Evolutionary conservation across 1,140 invertebrate genomes (phyloP).

Genomic region (Eumaeus atala): DNA sequence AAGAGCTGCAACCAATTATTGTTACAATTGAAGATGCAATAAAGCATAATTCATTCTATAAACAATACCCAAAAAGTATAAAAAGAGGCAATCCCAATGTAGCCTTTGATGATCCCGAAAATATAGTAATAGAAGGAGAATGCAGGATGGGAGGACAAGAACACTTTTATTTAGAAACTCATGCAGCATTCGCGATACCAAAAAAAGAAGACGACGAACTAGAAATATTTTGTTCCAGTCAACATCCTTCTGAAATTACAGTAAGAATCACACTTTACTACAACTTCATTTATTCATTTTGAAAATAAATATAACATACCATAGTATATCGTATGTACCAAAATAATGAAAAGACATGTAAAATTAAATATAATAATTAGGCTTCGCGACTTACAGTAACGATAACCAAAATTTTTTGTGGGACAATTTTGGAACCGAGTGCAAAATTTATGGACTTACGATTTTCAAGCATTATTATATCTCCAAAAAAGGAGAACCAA

Average conservation of each 20-base stretch:
- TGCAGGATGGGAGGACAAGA: conserved; percentile 93
- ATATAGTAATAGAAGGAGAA: conserved; percentile 85
- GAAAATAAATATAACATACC: no score
- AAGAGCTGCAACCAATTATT: conserved; percentile 85
- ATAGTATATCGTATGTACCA: no score
- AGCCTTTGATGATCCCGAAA: conserved; percentile 79
- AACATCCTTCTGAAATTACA: conserved; percentile 86
- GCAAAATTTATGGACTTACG: no score
- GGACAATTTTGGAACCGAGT: no score
- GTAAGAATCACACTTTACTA: conserved; percentile 32
- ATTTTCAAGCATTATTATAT: no score
- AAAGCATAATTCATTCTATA: conserved; percentile 81
- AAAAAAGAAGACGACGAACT: conserved; percentile 89
- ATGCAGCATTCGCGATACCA: conserved; percentile 82
- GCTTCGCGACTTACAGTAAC: no score
- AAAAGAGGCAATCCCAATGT: conserved; percentile 80
- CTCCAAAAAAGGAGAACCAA: no score
- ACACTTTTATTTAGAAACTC: conserved; percentile 95
- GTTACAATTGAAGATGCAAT: conserved; percentile 93
- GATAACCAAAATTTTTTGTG: no score
- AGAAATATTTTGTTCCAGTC: conserved; percentile 90
- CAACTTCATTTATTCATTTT: neutral
- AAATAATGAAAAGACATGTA: no score
- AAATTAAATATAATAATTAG: no score
- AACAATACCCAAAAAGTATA: conserved; percentile 75